Base-by-base conservation (phyloP, 1,140 invertebrate species). In the Zaprionus inermis region DNA sequence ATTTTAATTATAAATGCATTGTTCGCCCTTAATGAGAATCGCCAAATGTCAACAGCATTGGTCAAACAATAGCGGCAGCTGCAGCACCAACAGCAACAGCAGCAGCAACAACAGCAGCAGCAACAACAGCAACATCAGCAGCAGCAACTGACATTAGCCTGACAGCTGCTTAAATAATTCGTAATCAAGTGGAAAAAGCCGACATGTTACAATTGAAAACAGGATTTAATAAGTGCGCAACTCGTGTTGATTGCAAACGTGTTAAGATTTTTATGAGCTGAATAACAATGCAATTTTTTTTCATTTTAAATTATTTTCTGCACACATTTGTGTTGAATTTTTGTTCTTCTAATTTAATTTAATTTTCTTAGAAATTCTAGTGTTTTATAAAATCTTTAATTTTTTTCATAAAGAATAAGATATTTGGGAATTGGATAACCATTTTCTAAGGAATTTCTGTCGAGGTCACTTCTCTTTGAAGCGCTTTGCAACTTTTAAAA, bases 1-100 rank as follows among this genome's bases (percentile, higher is more conserved):
- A 63, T 72, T 72, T 72, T 76, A 76, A 79, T 72, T 79, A 64
- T 64, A 76, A 79, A 60, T 76, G 57, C 66, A 73, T 69, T 73
- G 57, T 73, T 73, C 51, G 30, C 36, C 60, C 59, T 73, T 73
- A 73, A 73, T 73, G 65, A 61, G 71, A 69, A 60, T 69, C 38
- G 49, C 51, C 71, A 73, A 73, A 73, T 69, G 65, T 73, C 71
- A 73, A 56, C 71, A 73, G 57, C 32, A 69, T 49, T 69, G 49
- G 49, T 58, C 64, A 28, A 58, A 66, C 54, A 72, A 72, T 60
- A 60, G 66, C 38, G 38, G 14, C 38, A 44, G 38, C 38, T 44
- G 38, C 38, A 44, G 38, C 55, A 59, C 30, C 22, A 28, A 22
- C 60, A 65, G 32, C 38, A 65, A 24, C 52, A 72, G 22, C 24